phyloP scores from a whole-genome alignment of 2,113 vertebrate species.

The Delphinapterus leucas region DNA sequence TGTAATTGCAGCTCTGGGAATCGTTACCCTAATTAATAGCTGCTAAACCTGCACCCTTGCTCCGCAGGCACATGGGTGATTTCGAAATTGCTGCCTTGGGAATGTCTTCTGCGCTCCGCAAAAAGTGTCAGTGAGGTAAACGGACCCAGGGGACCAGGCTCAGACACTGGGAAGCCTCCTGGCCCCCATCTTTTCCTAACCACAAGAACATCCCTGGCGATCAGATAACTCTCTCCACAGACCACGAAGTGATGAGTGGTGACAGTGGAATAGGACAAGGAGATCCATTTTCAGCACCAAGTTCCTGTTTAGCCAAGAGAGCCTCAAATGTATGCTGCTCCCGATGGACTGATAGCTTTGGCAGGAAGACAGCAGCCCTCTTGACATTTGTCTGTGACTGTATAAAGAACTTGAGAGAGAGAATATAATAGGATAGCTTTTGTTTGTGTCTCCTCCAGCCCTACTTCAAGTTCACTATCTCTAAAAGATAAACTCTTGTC shows the following conservation, averaged over 20 bases:
- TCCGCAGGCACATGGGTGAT: constrained; percentile 75
- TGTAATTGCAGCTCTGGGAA: constrained; percentile 93
- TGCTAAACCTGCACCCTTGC: constrained; percentile 84
- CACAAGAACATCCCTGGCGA: constrained; percentile 88
- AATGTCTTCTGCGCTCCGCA: constrained; percentile 81
- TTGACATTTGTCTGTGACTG: constrained; percentile 47
- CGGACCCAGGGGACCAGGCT: constrained; percentile 85
- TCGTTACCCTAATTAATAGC: constrained; percentile 99
- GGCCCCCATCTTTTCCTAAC: constrained; percentile 86
- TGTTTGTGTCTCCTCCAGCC: constrained; percentile 31
- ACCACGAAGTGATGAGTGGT: constrained; percentile 77
- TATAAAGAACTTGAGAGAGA: not conserved
- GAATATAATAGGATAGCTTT: not conserved
- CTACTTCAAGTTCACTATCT: not conserved
- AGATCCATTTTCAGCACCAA: constrained; percentile 85
- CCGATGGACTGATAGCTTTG: not conserved
- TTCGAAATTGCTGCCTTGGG: constrained; percentile 77
- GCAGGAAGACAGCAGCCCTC: constrained; percentile 30
- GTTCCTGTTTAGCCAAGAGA: constrained; percentile 78
- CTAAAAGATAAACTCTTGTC: constrained; percentile 34
- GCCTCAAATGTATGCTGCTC: constrained; percentile 70
- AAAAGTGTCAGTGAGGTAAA: constrained; percentile 89
- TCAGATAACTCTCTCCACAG: constrained; percentile 85
- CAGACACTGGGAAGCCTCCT: constrained; percentile 82
- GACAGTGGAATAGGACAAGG: constrained; percentile 67